Evolutionary conservation across 2,797 vertebrate species (phyloP).

Genomic region (Pelochelys cantorii): DNA sequence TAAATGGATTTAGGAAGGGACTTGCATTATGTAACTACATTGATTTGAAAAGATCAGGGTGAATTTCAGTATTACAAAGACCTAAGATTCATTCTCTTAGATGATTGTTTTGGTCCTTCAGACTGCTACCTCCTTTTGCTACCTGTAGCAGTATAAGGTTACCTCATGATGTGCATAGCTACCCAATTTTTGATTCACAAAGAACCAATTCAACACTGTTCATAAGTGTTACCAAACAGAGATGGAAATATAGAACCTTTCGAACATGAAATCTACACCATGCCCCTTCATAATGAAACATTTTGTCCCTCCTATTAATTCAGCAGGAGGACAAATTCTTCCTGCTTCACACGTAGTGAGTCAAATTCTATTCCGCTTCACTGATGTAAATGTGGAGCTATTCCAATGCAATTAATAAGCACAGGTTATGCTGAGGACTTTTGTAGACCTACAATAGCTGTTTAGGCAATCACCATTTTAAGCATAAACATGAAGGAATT

Average conservation of each 20-base stretch:
- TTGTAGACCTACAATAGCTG: conserved; percentile 14
- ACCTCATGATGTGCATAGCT: conserved; percentile 8
- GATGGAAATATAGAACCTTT: conserved; percentile 65
- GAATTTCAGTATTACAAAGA: conserved; percentile 58
- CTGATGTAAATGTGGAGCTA: background rate
- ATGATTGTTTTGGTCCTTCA: conserved; percentile 62
- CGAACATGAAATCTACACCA: conserved; percentile 47
- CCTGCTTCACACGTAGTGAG: conserved; percentile 24
- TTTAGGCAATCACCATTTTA: conserved; percentile 43
- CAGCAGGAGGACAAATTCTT: background rate
- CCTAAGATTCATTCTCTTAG: conserved; percentile 30
- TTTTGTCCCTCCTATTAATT: background rate
- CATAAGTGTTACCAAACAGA: conserved; percentile 48
- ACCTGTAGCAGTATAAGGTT: conserved; percentile 58
- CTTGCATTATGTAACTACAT: conserved; percentile 30
- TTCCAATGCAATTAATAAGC: background rate
- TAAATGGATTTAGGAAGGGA: background rate
- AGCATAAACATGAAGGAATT: conserved; percentile 57
- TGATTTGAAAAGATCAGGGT: conserved; percentile 45
- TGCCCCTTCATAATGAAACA: background rate
- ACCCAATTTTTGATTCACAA: conserved; percentile 71
- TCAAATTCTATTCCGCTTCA: background rate
- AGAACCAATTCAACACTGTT: conserved; percentile 56
- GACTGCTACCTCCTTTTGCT: conserved; percentile 61
- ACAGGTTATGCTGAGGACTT: background rate